Evolutionary conservation across 2,888 invertebrate species (phyloP).

Genomic region (Craniophora ligustri): DNA sequence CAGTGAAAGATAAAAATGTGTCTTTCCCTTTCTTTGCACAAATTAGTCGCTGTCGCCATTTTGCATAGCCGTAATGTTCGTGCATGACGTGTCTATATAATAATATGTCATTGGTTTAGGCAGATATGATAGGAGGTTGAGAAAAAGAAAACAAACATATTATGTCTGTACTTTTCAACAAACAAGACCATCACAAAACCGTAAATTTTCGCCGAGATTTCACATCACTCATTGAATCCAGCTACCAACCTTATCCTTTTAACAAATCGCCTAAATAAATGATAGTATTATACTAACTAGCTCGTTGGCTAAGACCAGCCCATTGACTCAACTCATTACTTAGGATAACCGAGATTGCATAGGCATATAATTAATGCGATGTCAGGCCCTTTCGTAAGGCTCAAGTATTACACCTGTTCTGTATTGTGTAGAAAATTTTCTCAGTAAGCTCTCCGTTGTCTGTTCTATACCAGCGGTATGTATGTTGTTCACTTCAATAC

Average conservation of each 20-base stretch:
- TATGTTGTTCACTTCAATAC: no score
- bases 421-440: not conserved
- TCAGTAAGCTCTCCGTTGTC: no score
- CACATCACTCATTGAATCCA: not conserved
- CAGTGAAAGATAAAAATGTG: no score
- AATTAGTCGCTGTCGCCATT: no score
- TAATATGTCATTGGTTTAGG: no score
- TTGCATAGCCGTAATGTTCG: no score
- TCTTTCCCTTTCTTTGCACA: no score
- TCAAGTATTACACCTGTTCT: not conserved
- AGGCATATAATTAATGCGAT: not conserved
- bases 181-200: no score
- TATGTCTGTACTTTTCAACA: not conserved
- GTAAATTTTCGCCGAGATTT: not conserved
- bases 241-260: not conserved
- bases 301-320: not conserved
- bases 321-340: constrained; percentile 1
- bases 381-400: not conserved
- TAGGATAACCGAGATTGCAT: not conserved
- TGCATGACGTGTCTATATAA: no score
- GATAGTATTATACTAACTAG: constrained; percentile 1
- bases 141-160: no score
- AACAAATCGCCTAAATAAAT: constrained; percentile 4
- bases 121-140: no score
- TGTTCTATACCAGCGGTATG: no score